Evolutionary conservation across 2,113 vertebrate species (phyloP), one percentile per base, ranked within the genome.

Genomic region (Butastur rufipennis): DNA sequence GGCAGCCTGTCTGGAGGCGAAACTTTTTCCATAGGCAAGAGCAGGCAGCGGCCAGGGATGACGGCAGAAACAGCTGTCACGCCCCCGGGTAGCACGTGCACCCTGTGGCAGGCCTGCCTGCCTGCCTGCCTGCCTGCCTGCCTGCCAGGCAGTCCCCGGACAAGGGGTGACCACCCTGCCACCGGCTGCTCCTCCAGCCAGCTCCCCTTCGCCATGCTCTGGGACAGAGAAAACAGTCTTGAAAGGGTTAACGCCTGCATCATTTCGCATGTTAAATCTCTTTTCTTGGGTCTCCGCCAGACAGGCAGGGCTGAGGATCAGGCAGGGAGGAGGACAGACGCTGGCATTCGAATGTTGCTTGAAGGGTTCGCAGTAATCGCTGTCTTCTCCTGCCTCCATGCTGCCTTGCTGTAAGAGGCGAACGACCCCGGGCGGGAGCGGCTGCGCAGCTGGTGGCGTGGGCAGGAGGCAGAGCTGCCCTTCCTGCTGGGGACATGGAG

Each of bases 361-460:
- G 45, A 29, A 38, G 26, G 8, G 32, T 8, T 78, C 4, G 2
- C 12, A 43, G 71, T 48, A 15, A 14, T 32, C 1, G 3, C 43
- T 56, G 81, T 65, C 48, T 26, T 32, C 48, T 59, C 26, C 65
- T 43, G 85, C 43, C 32, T 7, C 62, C 50, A 26, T 59, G 31
- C 32, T 12, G 12, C 40, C 8, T 1, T 25, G 52, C 18, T 38
- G 1, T 0, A 0, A 32, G 31, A 7, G 10, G 10, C 1, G 3
- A 2, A 0, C 1, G 3, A 40, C 8, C 27, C 9, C 1, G 0
- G 59, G 48, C 34, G 53, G 40, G 11, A 70, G 17, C 0, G 3
- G 55, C 1, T 48, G 43, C 6, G 4, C 16, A 4, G 45, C 62
- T 4, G 4, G 18, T 47, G 22, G 13, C 2, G 1, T 0, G 5